Percentiles rank a stretch among this genome's conserved stretches.
phyloP scores from a whole-genome alignment of 2,888 invertebrate species.

The Glyphotaelius pellucidus region DNA sequence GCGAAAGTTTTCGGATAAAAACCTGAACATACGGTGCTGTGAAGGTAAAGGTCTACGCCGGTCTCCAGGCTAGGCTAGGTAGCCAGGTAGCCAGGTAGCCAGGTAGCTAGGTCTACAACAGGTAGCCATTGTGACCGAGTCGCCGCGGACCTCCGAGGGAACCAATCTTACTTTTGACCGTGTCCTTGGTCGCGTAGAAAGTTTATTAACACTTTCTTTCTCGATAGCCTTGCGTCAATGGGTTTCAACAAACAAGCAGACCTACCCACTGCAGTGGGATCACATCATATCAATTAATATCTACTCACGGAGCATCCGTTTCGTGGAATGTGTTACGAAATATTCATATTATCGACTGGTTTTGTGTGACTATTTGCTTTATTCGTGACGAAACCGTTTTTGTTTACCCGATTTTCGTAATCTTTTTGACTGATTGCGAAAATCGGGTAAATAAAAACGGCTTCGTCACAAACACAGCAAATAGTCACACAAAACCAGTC shows the following conservation, averaged over 20 bases:
- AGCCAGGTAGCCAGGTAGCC: not conserved
- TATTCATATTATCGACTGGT: not conserved
- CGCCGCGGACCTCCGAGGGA: constrained; percentile 20
- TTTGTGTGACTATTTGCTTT: not conserved
- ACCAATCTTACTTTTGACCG: not conserved
- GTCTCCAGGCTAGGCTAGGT: not conserved
- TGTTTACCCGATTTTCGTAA: not conserved
- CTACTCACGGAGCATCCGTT: constrained; percentile 4
- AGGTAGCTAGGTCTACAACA: not conserved
- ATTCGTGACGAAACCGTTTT: too few species aligned
- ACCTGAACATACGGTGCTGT: not conserved
- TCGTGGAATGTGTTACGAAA: constrained; percentile 8
- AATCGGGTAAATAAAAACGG: not conserved
- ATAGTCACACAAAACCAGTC: not conserved
- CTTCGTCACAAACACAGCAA: too few species aligned
- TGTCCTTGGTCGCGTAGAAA: constrained; percentile 62
- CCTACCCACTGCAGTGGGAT: not conserved
- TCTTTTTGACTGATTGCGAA: not conserved
- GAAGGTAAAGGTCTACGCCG: constrained; percentile 12
- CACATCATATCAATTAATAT: not conserved
- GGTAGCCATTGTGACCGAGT: not conserved
- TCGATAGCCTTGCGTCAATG: constrained; percentile 56
- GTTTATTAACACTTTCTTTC: constrained; percentile 63
- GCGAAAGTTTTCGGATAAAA: constrained; percentile 15
- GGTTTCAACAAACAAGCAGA: not conserved